Evolutionary conservation across 64 coral and sea anemone species (phyloP).

Genomic region (Dendronephthya gigantea): DNA sequence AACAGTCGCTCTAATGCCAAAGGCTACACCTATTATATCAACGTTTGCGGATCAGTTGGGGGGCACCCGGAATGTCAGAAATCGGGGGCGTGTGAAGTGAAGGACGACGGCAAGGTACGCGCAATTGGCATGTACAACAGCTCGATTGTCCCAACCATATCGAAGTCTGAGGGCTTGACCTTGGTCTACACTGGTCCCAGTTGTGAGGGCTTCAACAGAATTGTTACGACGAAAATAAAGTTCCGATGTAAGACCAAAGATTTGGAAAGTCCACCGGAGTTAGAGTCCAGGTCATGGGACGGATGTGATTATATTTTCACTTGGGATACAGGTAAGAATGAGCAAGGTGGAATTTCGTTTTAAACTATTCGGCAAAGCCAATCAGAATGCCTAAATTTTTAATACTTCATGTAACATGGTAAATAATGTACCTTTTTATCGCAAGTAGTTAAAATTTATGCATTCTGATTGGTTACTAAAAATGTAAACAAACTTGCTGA

Average conservation of each 20-base stretch:
- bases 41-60: not conserved
- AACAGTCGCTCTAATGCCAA: not conserved
- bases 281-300: not conserved
- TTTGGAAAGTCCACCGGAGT: not conserved
- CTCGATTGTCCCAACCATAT: not conserved
- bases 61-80: not conserved
- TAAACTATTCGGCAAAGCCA: no score
- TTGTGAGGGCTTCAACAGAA: not conserved
- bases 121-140: not conserved
- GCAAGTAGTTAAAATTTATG: no score
- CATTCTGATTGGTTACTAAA: no score
- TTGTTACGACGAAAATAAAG: not conserved
- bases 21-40: not conserved
- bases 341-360: not conserved
- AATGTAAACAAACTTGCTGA: no score
- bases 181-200: not conserved
- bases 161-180: not conserved
- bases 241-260: not conserved
- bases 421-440: no score
- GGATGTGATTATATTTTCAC: not conserved
- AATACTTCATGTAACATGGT: no score
- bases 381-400: no score
- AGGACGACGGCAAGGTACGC: not conserved
- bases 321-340: not conserved
- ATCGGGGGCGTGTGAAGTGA: not conserved